Base-by-base conservation (phyloP, 1,140 invertebrate species). In the Agrypnia vestita region DNA sequence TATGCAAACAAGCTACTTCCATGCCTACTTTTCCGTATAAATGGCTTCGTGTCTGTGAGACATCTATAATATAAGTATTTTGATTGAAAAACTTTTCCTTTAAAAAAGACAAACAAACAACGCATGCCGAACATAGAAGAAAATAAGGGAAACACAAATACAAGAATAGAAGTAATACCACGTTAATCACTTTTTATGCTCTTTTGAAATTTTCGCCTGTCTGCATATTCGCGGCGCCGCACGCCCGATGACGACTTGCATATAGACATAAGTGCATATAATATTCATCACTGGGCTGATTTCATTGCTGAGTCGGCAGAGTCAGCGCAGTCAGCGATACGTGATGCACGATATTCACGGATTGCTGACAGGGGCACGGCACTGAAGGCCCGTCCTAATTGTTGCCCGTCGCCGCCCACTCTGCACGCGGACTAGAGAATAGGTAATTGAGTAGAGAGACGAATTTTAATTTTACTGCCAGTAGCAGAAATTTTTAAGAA, bases 361-460 rank as follows among this genome's bases (percentile, higher is more conserved):
- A 51, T 51, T 51, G 49, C 49, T 51, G 49, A 51, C 49, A 51
- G 49, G 49, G n/a, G n/a, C n/a, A 8, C 49, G n/a, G 49, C n/a
- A 9, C 8, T 51, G 49, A 1, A 51, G n/a, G 1, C 11, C 49
- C 49, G 11, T 51, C 49, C 49, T 51, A 12, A 51, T 51, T 51
- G 49, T 51, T 51, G n/a, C 49, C 49, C 49, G n/a, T 51, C 11
- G 49, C 49, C n/a, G 8, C 25, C 25, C 25, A 8, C 1, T 51
- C n/a, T 51, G n/a, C 49, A 13, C 49, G n/a, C n/a, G 49, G 1
- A 51, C 49, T 15, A 3, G 49, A 51, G 49, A 3, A 15, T 51
- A 15, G n/a, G 8, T 51, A 51, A 3, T 35, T 35, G 25, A 35
- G 25, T 35, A 35, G 25, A 35, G 6, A 35, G 1, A n/a, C n/a